Percentiles rank a stretch among this genome's conserved stretches.
Conservation (phyloP, 2,113 vertebrate species). For the Tonatia bakeri region DNA sequence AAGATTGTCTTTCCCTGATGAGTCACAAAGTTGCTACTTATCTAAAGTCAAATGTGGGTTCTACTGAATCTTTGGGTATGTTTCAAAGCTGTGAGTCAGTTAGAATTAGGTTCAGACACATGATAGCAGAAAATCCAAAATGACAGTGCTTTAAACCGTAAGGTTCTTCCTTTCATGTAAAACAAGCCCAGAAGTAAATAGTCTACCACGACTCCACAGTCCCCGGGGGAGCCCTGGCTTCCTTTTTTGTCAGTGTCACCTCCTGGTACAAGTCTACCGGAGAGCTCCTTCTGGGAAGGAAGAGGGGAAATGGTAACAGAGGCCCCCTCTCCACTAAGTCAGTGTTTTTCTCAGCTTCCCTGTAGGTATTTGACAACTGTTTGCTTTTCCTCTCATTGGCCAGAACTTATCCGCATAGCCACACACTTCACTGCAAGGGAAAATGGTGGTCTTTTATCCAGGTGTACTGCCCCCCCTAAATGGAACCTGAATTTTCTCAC, state of each 20-base stretch:
- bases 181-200: not conserved
- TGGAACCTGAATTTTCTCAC: not conserved
- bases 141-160: not conserved
- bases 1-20: not conserved
- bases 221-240: not conserved
- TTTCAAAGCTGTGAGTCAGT: not conserved
- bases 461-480: not conserved
- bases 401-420: not conserved
- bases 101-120: not conserved
- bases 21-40: not conserved
- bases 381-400: not conserved
- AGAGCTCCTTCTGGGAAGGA: not conserved
- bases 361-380: not conserved
- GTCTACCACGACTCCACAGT: not conserved
- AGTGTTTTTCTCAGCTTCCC: not conserved
- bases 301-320: not conserved
- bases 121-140: not conserved
- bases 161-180: not conserved
- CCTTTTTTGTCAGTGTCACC: not conserved
- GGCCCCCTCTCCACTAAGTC: not conserved
- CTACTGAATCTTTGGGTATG: not conserved
- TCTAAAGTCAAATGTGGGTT: not conserved
- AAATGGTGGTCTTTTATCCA: not conserved
- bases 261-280: too few relatives aligned
- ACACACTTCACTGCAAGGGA: not conserved